Evolutionary conservation across 2,113 vertebrate species (phyloP), one percentile per base, ranked within the genome.

Genomic region (Dicentrarchus labrax): DNA sequence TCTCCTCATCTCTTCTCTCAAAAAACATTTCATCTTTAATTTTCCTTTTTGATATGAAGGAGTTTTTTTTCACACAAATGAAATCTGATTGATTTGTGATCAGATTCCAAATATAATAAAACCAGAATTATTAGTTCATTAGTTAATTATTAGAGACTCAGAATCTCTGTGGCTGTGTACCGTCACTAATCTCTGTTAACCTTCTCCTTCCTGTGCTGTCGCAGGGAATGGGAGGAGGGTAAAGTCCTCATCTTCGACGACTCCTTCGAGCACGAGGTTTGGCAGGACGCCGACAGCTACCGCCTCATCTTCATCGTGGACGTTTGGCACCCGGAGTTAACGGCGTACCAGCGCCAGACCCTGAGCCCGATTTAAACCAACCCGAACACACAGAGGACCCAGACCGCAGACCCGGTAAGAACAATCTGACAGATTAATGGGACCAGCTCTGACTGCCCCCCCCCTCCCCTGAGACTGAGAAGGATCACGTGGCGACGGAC

Each of bases 251-350:
- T 94, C 84, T 94, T 94, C 1, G 93, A 94, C 39, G 93, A 94
- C 90, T 94, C 93, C 53, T 94, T 94, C 19, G 93, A 94, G 53
- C 93, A 94, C 68, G 93, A 94, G 81, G 93, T 94, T 0, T 94
- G 93, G 93, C 93, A 94, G 90, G 90, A 94, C 0, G 93, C 93
- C 8, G 79, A 76, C 64, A 72, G 80, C 5, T 86, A 79, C 64
- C 92, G 93, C 1, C 92, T 94, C 60, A 93, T 94, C 90, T 88
- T 94, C 90, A 94, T 94, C 77, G 92, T 94, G 41, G 93, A 94
- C 72, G 92, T 93, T 0, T 94, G 93, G 93, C 93, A 94, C 68
- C 93, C 93, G 13, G 89, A 92, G 92, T 21, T 94, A 5, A 93
- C 85, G 17, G 61, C 79, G 38, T 3, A 74, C 19, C 93, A 94